Evolutionary conservation across 2,888 invertebrate species (phyloP), one percentile per base, ranked within the genome.

Genomic region (Ochropleura leucogaster): DNA sequence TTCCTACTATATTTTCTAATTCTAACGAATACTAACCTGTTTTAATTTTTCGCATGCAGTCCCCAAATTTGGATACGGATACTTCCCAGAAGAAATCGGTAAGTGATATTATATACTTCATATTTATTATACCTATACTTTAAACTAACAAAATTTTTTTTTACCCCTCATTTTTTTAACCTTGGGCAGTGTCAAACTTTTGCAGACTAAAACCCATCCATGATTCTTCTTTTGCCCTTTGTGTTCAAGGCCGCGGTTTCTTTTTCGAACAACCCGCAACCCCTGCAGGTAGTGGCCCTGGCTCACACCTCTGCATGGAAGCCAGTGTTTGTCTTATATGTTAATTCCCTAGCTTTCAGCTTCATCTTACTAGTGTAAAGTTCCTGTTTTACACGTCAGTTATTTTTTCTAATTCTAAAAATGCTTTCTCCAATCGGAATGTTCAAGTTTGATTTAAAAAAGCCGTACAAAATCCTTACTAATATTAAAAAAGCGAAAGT

Each of bases 341-440:
- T 20, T 20, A 55, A 2, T 14, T 40, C 18, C 3, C 46, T 30
- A 12, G 44, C 44, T 46, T 18, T 47, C 4, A 42, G 18, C 2
- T 30, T 49, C 12, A 3, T 46, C 46, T 9, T 51, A 16, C 4
- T 55, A 8, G n/a, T 49, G 5, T 20, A 9, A 9, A 9, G 20
- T 59, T 46, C 14, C 3, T 12, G 0, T 49, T 53, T 30, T 4
- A 40, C 12, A 47, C 12, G 6, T 55, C 12, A 20, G 40, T 30
- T 2, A 30, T 30, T 30, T 30, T 30, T 30, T 30, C 30, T 30
- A 30, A 30, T 30, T 30, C 30, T 30, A 30, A 78, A n/a, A n/a
- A 30, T 14, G 30, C 16, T 53, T 79, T 79, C 53, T 72, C 72
- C 71, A 55, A 44, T 72, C 30, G 44, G 47, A 72, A 72, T 76